Percentiles rank a stretch among this genome's conserved stretches.
phyloP scores from a whole-genome alignment of 2,888 invertebrate genomes.

The Sesia apiformis region DNA sequence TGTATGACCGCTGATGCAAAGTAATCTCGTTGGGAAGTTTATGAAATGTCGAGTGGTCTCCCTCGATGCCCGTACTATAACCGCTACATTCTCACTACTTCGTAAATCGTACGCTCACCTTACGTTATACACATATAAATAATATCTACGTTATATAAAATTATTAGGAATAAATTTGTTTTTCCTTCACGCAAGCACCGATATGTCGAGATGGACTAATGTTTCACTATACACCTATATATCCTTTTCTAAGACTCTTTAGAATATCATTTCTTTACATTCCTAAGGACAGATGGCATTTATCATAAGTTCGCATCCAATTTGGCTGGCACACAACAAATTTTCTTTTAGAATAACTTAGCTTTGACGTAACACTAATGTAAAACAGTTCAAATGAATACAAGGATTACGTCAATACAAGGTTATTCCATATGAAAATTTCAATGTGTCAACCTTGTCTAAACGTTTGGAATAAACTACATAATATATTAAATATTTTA shows the following conservation, averaged over 20 bases:
- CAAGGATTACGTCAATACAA: too few species aligned
- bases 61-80: neutral
- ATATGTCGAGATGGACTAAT: slow-evolving; percentile 68
- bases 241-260: neutral
- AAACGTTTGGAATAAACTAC: neutral
- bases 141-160: slow-evolving; percentile 28
- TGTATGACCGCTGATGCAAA: too few species aligned
- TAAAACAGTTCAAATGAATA: too few species aligned
- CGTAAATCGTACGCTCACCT: neutral
- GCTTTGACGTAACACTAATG: too few species aligned
- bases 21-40: too few species aligned
- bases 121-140: slow-evolving; percentile 5
- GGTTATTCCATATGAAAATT: too few species aligned
- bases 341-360: too few species aligned
- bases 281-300: slow-evolving; percentile 53
- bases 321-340: too few species aligned
- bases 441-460: neutral
- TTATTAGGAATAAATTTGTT: slow-evolving; percentile 45
- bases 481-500: neutral
- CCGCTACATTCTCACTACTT: neutral
- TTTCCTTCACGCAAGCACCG: slow-evolving; percentile 63
- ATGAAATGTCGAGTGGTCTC: too few species aligned
- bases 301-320: slow-evolving; percentile 3
- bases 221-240: neutral
- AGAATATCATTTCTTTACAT: slow-evolving; percentile 23